phyloP scores from a whole-genome alignment of 2,113 vertebrate genomes.

The chimpanzee (Pan troglodytes) region DNA sequence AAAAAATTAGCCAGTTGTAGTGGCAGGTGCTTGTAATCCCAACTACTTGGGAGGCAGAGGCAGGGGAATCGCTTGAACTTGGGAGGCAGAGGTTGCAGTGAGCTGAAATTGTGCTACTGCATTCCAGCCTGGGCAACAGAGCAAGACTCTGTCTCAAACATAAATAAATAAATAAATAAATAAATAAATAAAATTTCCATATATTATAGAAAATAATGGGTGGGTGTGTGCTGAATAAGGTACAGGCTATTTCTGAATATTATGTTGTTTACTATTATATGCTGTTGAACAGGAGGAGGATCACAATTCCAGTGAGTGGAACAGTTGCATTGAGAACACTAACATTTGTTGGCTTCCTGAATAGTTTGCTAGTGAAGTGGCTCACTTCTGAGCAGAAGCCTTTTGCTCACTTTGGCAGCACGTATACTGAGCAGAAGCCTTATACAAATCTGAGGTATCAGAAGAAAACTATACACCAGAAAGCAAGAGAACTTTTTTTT shows the following conservation, averaged over 20 bases:
- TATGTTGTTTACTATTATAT: slow-evolving; percentile 29
- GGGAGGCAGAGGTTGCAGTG: too few species aligned
- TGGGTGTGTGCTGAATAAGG: neutral
- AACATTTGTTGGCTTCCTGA: neutral
- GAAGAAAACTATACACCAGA: neutral
- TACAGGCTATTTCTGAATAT: neutral
- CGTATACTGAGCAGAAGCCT: neutral
- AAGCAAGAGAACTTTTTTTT: slow-evolving; percentile 5
- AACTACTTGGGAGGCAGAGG: too few species aligned
- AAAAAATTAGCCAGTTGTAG: too few species aligned
- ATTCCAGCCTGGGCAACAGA: too few species aligned
- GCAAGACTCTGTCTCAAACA: too few species aligned
- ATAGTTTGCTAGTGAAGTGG: neutral
- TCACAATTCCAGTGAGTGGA: neutral
- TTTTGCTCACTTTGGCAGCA: neutral
- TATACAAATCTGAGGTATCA: neutral
- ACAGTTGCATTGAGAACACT: neutral
- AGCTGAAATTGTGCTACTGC: too few species aligned
- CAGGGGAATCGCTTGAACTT: too few species aligned
- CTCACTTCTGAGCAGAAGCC: neutral
- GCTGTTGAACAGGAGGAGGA: neutral
- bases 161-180: neutral
- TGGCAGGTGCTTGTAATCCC: too few species aligned
- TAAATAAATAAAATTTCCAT: neutral
- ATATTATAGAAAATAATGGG: slow-evolving; percentile 1